Evolutionary conservation across 2,113 vertebrate species (phyloP).

Genomic region (Melierax canorus): DNA sequence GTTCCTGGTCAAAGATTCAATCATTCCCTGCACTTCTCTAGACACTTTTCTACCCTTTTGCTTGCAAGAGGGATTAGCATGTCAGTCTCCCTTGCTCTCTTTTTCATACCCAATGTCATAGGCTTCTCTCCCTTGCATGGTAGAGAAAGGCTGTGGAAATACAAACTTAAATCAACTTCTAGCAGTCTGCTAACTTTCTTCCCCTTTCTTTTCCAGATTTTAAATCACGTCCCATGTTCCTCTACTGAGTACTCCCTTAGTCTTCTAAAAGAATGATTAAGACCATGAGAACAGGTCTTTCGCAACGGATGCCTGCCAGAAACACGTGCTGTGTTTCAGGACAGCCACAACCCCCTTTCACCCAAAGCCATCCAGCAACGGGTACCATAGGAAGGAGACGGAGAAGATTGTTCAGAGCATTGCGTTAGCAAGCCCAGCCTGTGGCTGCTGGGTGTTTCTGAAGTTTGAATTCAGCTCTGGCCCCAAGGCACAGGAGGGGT

Average conservation of each 20-base stretch:
- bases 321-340: neutral
- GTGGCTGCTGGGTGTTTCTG: neutral
- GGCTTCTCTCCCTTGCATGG: neutral
- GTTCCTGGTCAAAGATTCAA: conserved; percentile 6
- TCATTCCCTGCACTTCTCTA: neutral
- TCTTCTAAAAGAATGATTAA: neutral
- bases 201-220: neutral
- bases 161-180: neutral
- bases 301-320: neutral
- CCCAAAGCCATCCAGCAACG: neutral
- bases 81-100: neutral
- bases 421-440: neutral
- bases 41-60: neutral
- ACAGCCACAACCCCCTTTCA: neutral
- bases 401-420: neutral
- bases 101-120: neutral
- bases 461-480: neutral
- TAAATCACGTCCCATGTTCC: neutral
- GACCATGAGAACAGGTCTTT: neutral
- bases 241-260: neutral
- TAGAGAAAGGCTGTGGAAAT: neutral
- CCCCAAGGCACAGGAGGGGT: accelerated
- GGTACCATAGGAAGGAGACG: neutral
- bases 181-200: neutral
- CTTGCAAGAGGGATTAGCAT: neutral